Evolutionary conservation across 2,113 vertebrate genomes (phyloP), one percentile per base, ranked within the genome.

Genomic region (Lota lota): DNA sequence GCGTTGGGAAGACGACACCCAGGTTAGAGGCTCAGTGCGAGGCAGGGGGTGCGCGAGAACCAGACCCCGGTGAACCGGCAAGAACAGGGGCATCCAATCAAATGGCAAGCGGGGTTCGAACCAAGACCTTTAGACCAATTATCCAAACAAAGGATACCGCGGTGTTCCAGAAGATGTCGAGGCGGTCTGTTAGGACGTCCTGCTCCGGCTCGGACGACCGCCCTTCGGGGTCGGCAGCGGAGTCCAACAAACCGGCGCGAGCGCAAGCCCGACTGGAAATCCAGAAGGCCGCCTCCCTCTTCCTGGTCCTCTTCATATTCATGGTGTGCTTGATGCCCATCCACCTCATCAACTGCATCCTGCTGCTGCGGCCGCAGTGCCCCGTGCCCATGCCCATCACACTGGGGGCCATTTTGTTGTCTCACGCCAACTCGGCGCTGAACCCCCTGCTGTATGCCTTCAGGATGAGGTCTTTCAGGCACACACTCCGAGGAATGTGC

Each of bases 361-460:
- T 79, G 66, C 72, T 88, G 61, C 33, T 92, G 40, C 81, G 77
- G 1, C 66, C 79, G 1, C 58, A 69, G 0, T 81, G 77, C 0
- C 21, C 59, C 1, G 72, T 88, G 1, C 89, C 87, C 6, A 66
- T 79, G 56, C 56, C 76, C 1, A 21, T 84, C 22, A 82, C 51
- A 0, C 77, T 89, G 19, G 63, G 66, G 18, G 73, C 85, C 28
- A 82, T 67, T 50, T 75, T 91, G 24, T 80, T 91, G 10, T 90
- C 90, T 64, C 84, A 90, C 61, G 69, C 78, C 70, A 91, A 85
- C 77, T 89, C 88, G 2, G 87, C 82, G 62, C 76, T 88, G 71
- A 93, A 92, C 77, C 84, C 24, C 0, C 64, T 90, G 51, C 74
- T 91, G 62, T 91, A 87, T 6, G 84, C 88, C 0, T 89, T 87